Evolutionary conservation across 2,888 invertebrate species (phyloP).

Genomic region (Heteromurus nitidus): DNA sequence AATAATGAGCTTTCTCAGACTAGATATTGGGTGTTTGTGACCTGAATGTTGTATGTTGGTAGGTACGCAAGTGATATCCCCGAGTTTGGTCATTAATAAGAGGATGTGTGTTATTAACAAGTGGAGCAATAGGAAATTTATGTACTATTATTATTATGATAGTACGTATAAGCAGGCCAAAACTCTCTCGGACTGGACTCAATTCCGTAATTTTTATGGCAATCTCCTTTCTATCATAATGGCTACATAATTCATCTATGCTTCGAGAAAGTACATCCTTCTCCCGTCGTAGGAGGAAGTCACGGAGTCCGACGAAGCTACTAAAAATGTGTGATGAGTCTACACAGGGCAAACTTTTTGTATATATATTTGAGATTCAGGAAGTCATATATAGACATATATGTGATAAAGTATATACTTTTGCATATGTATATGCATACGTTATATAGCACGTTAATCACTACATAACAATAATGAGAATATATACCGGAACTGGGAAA

Average conservation of each 20-base stretch:
- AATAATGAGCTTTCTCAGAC: background rate
- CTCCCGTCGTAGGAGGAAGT: constrained; percentile 39
- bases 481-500: constrained; percentile 21
- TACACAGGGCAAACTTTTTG: background rate
- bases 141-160: background rate
- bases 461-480: constrained; percentile 15
- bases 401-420: too few species aligned
- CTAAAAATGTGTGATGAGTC: constrained; percentile 42
- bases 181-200: background rate
- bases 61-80: background rate
- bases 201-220: constrained; percentile 49
- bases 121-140: background rate
- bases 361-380: constrained; percentile 33
- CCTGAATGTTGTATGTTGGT: too few species aligned
- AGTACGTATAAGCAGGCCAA: constrained; percentile 8
- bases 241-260: constrained; percentile 56
- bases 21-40: background rate
- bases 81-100: background rate
- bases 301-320: too few species aligned
- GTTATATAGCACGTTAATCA: constrained; percentile 26
- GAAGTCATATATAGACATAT: constrained; percentile 54
- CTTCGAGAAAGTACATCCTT: constrained; percentile 30
- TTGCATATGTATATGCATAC: constrained; percentile 28
- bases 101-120: background rate
- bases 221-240: constrained; percentile 50